Evolutionary conservation across 2,797 vertebrate genomes (phyloP), one percentile per base, ranked within the genome.

Genomic region (Anguilla obscura): DNA sequence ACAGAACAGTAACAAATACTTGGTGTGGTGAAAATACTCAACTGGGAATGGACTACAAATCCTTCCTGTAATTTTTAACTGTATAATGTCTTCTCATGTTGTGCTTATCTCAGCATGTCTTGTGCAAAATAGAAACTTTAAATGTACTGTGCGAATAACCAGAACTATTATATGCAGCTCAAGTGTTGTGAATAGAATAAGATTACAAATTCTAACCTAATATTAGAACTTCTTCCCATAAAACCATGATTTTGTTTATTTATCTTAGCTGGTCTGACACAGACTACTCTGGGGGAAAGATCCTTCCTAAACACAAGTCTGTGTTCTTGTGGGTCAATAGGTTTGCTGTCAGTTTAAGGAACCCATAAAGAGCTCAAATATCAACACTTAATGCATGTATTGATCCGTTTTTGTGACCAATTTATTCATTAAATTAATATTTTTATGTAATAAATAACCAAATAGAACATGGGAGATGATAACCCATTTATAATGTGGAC

Each of bases 211-310:
- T 24, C 74, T 40, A 79, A 40, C 33, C 36, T 21, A 79, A 79
- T 79, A 45, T 79, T 45, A 45, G 16, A 79, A 79, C 18, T 40
- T 79, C 36, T 40, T 36, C 30, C 76, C 76, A 79, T 36, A 40
- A 79, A 79, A 79, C 76, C 3, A 45, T 45, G 36, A 40, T 79
- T 79, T 79, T 79, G 76, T 79, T 79, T 79, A 79, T 45, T 45
- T 79, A 45, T 79, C 36, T 79, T 79, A 1, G 6, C 33, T 24
- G 30, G 69, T 74, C 69, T 33, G 30, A 45, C 76, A 79, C 16
- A 79, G 76, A 79, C 76, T 45, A 40, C 30, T 36, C 30, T 12
- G 30, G 9, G 71, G 8, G 14, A 76, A 40, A 40, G 30, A 76
- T 36, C 12, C 33, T 79, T 40, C 14, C 74, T 40, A 30, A 36